Evolutionary conservation across 35 echinoderm and acorn worm species (phyloP).

Genomic region (Antedon bifida): DNA sequence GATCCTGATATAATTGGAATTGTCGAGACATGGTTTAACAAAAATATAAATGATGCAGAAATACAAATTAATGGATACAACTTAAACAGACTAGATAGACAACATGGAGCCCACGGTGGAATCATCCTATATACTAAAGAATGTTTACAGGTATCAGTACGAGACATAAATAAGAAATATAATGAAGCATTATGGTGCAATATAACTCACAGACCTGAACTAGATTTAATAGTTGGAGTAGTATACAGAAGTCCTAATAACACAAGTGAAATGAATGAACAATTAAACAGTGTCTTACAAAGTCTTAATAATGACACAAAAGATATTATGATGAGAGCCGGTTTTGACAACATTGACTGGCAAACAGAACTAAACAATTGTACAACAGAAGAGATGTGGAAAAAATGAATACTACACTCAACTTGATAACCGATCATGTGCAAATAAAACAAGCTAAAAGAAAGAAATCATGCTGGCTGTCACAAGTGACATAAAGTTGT

Average conservation of each 20-base stretch:
- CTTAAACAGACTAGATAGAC: slow-evolving; percentile 9
- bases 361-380: too few relatives aligned
- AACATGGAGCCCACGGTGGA: slow-evolving; percentile 8
- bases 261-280: slow-evolving; percentile 6
- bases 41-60: slow-evolving; percentile 8
- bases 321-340: slow-evolving; percentile 17
- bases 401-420: too few relatives aligned
- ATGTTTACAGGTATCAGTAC: neutral
- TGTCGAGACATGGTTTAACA: slow-evolving; percentile 26
- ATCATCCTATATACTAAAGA: slow-evolving; percentile 20
- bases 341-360: neutral
- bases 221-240: slow-evolving; percentile 16
- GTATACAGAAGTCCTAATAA: slow-evolving; percentile 22
- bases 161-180: neutral
- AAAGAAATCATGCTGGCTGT: too few relatives aligned
- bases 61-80: slow-evolving; percentile 24
- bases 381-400: too few relatives aligned
- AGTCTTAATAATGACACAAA: slow-evolving; percentile 4
- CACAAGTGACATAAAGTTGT: too few relatives aligned
- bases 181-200: slow-evolving; percentile 24
- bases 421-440: too few relatives aligned
- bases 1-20: slow-evolving; percentile 20
- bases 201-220: slow-evolving; percentile 13
- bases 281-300: neutral
- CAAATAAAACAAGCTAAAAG: too few relatives aligned